Conservation (phyloP, 2,888 invertebrate genomes). For the Archips xylosteana region DNA sequence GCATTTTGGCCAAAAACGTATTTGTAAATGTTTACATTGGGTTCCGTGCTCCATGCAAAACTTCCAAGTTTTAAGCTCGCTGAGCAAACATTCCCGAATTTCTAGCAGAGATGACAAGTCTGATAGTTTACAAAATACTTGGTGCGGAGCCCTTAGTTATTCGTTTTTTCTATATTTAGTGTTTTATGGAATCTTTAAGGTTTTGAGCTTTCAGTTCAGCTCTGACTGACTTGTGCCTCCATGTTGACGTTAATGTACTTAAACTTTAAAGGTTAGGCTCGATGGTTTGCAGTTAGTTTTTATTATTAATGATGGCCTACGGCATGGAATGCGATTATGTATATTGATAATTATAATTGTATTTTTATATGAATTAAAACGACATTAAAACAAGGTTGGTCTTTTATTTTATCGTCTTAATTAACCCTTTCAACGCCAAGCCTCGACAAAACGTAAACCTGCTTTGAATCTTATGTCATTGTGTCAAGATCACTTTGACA, state of each 20-base stretch:
- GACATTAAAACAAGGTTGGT: constrained; percentile 55
- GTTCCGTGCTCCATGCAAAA: constrained; percentile 17
- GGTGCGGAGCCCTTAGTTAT: constrained; percentile 33
- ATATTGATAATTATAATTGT: constrained; percentile 78
- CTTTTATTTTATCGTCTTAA: constrained; percentile 48
- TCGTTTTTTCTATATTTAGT: constrained; percentile 40
- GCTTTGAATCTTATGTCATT: too few species aligned
- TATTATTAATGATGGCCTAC: constrained; percentile 68
- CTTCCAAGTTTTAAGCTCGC: constrained; percentile 12
- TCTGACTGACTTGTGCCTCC: constrained; percentile 72
- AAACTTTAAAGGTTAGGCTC: constrained; percentile 63
- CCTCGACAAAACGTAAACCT: too few species aligned
- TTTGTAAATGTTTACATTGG: constrained; percentile 40
- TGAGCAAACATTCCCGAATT: constrained; percentile 35
- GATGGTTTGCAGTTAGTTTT: constrained; percentile 66
- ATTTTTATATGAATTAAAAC: constrained; percentile 83
- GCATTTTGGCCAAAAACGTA: constrained; percentile 37
- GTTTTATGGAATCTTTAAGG: constrained; percentile 42
- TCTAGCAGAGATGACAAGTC: constrained; percentile 38
- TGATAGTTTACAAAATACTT: constrained; percentile 32
- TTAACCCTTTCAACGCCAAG: too few species aligned
- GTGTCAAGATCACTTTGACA: too few species aligned
- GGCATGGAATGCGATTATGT: constrained; percentile 76
- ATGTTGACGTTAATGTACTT: constrained; percentile 67
- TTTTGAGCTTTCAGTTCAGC: constrained; percentile 53